These are phyloP conservation scores for Egretta garzetta DNA, from an alignment of 2,113 vertebrate genomes.

Conservation along the genomic window DNA sequence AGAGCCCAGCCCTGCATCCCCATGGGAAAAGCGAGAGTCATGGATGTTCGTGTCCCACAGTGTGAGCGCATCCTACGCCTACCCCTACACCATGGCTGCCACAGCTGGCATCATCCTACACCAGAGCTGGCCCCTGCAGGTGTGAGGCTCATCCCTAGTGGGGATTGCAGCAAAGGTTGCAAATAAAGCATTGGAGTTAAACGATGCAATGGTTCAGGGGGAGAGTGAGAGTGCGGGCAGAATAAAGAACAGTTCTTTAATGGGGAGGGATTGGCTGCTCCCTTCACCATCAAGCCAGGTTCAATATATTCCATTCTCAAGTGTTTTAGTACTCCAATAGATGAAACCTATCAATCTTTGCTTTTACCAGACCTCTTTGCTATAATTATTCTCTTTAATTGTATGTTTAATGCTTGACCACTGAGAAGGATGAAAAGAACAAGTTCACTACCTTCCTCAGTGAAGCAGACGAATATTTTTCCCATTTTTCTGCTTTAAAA, in stretches of 20 bases:
- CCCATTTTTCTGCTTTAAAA: neutral
- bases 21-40: neutral
- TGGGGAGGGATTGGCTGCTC: neutral
- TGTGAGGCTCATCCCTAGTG: neutral
- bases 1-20: neutral
- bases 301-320: neutral
- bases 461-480: neutral
- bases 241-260: neutral
- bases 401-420: neutral
- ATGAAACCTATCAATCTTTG: neutral
- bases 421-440: neutral
- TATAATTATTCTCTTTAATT: slow-evolving; percentile 5
- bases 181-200: neutral
- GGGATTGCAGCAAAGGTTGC: neutral
- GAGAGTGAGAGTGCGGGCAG: neutral
- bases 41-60: neutral
- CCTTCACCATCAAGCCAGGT: neutral
- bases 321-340: neutral
- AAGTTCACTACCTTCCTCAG: neutral
- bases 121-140: neutral
- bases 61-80: no score
- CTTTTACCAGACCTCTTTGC: neutral
- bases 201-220: neutral
- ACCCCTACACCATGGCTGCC: neutral
- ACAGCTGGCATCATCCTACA: neutral